Base-by-base conservation (phyloP, 1,140 invertebrate genomes). In the Bombus pascuorum region DNA sequence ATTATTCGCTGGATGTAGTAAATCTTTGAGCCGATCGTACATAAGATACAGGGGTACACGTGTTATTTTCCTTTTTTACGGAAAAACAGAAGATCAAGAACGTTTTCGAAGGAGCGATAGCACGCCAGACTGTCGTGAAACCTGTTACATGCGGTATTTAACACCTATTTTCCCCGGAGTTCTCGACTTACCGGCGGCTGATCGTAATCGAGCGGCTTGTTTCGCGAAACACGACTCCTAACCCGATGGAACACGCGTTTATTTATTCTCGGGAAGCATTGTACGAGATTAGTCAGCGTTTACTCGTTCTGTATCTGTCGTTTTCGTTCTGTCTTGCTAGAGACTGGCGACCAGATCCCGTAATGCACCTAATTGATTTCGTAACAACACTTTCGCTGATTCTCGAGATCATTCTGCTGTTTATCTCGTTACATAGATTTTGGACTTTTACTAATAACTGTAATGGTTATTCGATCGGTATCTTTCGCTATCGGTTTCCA, bases 101-200 rank as follows among this genome's bases (percentile, higher is more conserved):
- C 76, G 39, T 1, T 66, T 28, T n/a, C 47, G 34, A 65, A 83
- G 9, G 28, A 37, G 81, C 78, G 53, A 57, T 57, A 39, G 37
- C 68, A 39, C 34, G 68, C 47, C 12, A n/a, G 76, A 71, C 80
- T 65, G 57, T 88, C 72, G 76, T 25, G 85, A 77, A 89, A 89
- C 88, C 88, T 86, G 89, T 89, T 90, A 81, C 81, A n/a, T 39
- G 32, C 22, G 37, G 73, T 83, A 81, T 79, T 89, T 89, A 82
- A 77, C 87, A 86, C 73, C 76, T 81, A 81, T 90, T 89, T 90
- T 87, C 75, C 77, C 28, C 72, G 53, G 37, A 57, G 81, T 85
- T 90, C 85, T 90, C 88, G 88, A 72, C 59, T 89, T 87, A 87
- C 85, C 62, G 28, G 77, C 39, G 65, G 62, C 86, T 83, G 85